Conservation (phyloP, 2,113 vertebrate genomes). For the Muntiacus reevesi region DNA sequence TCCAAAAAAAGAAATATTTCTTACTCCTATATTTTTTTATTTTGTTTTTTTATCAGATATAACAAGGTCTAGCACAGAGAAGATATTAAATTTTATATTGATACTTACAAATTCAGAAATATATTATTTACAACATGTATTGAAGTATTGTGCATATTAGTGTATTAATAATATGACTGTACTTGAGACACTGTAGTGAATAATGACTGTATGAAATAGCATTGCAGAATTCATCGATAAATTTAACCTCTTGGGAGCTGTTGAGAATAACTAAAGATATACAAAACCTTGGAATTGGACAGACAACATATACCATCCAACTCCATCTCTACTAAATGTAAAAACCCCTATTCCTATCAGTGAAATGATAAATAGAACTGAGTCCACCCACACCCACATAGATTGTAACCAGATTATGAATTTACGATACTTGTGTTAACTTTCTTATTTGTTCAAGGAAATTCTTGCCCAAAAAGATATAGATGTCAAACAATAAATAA, state of each 20-base stretch:
- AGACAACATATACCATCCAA: not conserved
- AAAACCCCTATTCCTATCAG: not conserved
- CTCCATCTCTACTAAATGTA: not conserved
- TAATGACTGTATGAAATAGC: not conserved
- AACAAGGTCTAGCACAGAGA: not conserved
- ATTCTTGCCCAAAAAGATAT: not conserved
- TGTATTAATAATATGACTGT: not conserved
- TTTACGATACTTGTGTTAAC: not conserved
- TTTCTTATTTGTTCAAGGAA: not conserved
- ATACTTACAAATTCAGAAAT: not conserved
- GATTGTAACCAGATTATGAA: not conserved
- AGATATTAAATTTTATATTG: not conserved
- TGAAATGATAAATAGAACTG: not conserved
- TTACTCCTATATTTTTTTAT: not conserved
- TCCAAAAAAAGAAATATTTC: not conserved
- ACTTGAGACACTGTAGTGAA: not conserved
- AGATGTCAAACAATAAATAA: not conserved
- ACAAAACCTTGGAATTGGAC: not conserved
- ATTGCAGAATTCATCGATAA: not conserved
- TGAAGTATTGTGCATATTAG: not conserved
- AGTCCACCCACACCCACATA: not conserved
- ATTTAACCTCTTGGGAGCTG: not conserved
- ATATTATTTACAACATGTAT: not conserved
- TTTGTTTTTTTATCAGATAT: not conserved
- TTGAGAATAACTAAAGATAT: not conserved